Conservation (phyloP, 2,888 invertebrate genomes). For the Oxyteleia sp. region DNA sequence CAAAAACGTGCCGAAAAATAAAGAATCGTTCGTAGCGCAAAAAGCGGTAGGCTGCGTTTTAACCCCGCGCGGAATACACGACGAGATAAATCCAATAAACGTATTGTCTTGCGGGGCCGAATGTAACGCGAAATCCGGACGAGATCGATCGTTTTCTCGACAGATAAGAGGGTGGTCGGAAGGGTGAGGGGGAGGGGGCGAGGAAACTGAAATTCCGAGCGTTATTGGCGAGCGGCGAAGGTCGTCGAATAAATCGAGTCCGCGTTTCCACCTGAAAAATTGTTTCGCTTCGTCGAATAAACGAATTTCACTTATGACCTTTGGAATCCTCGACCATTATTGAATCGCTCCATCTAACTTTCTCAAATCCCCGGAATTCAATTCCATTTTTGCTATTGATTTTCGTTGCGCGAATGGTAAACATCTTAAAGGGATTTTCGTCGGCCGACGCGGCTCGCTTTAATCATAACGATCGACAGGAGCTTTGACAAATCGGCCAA, state of each 20-base stretch:
- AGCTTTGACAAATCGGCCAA: conserved; percentile 46
- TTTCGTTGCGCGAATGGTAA: conserved; percentile 41
- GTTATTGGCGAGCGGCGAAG: conserved; percentile 68
- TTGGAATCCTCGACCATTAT: conserved; percentile 66
- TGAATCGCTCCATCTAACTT: conserved; percentile 68
- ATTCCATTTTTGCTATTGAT: conserved; percentile 65
- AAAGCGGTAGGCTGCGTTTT: conserved; percentile 43
- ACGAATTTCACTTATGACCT: conserved; percentile 74
- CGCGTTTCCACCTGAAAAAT: conserved; percentile 77
- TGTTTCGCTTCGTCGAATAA: conserved; percentile 73
- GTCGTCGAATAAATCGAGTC: conserved; percentile 76
- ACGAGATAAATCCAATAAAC: conserved; percentile 74
- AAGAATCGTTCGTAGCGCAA: too few species aligned
- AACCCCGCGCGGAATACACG: conserved; percentile 55
- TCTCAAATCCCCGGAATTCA: conserved; percentile 57
- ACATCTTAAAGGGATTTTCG: conserved; percentile 52
- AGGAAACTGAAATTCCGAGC: conserved; percentile 59
- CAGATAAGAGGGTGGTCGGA: too few species aligned
- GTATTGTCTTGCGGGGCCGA: conserved; percentile 71
- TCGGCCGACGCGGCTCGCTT: conserved; percentile 16
- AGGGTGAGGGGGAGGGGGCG: not conserved
- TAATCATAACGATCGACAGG: conserved; percentile 48
- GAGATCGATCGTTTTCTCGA: conserved; percentile 71
- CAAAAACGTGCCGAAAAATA: too few species aligned
- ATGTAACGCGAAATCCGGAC: conserved; percentile 67